Evolutionary conservation across 2,113 vertebrate species (phyloP), one percentile per base, ranked within the genome.

Genomic region (Gobiocypris rarus): DNA sequence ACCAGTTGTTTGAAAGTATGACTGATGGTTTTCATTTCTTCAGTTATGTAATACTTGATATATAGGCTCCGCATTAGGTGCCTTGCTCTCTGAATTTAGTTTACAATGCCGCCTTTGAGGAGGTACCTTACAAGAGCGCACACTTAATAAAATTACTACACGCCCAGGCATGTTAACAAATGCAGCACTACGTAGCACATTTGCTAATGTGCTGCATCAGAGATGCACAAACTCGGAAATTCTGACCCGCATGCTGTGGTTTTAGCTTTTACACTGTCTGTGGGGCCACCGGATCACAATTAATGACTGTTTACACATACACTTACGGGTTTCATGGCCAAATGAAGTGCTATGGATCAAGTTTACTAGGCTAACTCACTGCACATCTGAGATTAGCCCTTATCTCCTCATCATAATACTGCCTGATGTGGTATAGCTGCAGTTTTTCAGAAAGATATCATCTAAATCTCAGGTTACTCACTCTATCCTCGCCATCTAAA

Each of bases 1-100:
- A 79, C 59, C 43, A 54, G 79, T 63, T 83, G 75, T 77, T 67
- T 70, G 43, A 54, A 83, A 67, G 45, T 38, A 69, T 70, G 79
- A 82, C 63, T 70, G 19, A 70, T 56, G 79, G 11, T 70, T 52
- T 70, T 54, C 19, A 56, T 82, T 82, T 82, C 22, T 69, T 54
- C 48, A 69, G 48, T 82, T 70, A 56, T 70, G 65, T 26, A 82
- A 70, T 61, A 48, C 24, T 45, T 45, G 17, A 26, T 48, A 63
- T 63, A 63, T 63, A 63, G 24, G 14, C 73, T 75, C 45, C 41
- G 63, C 65, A 70, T 70, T 56, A 63, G 24, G 26, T 81, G 3
- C 3, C 31, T 84, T 14, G 43, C 63, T 69, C 34, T 77, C 65
- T 28, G 63, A 71, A 54, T 59, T 41, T 6, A 43, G 9, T 41